Base-by-base conservation (phyloP, 2,888 invertebrate species). In the Drosophila peninsularis region DNA sequence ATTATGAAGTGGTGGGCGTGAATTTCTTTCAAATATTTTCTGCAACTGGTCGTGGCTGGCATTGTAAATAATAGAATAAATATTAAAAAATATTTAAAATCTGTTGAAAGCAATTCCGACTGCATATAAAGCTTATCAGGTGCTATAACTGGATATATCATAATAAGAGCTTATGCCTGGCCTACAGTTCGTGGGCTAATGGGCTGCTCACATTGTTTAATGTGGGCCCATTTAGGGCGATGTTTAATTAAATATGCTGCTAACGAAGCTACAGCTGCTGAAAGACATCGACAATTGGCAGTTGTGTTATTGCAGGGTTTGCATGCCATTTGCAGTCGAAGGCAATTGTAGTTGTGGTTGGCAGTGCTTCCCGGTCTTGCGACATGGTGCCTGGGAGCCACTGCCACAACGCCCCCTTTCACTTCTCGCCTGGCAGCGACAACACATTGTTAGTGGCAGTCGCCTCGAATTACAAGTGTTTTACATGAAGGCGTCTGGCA, bases 391-490 rank as follows among this genome's bases (percentile, higher is more conserved):
- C 75, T 78, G 81, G 64, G 69, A 79, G 63, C 42, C 47, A 49
- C 32, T 53, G 37, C 60, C 58, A 36, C 60, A n/a, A 17, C 50
- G 34, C 24, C 44, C 27, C 55, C 56, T 50, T 57, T 54, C 54
- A 57, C 66, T 47, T 37, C 58, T 56, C 56, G 62, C 50, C 58
- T 62, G 55, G 19, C 56, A 54, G 36, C 30, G 30, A 53, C 61
- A 78, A 67, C 74, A 82, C 80, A 82, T 85, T 80, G 83, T 82
- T 84, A 63, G 80, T 10, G 45, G 64, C 61, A 78, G 64, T 61
- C 88, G 72, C 63, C 70, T 88, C 88, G 75, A 68, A 85, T 83
- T 83, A 83, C 83, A 80, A 71, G 78, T 80, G 85, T 80, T 85
- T 85, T 82, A 68, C 86, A 75, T 86, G 86, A 61, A 70, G 79